Evolutionary conservation across 2,888 invertebrate genomes (phyloP).

Genomic region (Nemapogon koenigi): DNA sequence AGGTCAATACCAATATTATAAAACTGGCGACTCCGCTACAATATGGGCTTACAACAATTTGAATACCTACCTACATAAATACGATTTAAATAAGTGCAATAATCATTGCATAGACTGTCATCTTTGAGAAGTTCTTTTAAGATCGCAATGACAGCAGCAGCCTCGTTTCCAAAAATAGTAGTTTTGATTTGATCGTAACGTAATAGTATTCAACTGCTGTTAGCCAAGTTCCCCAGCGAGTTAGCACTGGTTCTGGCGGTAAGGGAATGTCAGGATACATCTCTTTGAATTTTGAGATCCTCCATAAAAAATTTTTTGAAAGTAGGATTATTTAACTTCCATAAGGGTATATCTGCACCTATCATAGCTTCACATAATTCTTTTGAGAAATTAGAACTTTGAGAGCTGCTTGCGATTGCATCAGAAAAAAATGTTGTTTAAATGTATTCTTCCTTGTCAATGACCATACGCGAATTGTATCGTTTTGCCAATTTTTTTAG

Average conservation of each 20-base stretch:
- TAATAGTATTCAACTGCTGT: slow-evolving; percentile 7
- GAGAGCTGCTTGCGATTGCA: slow-evolving; percentile 7
- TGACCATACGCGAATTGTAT: no score
- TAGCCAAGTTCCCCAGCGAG: background rate
- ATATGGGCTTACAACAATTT: no score
- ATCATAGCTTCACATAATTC: slow-evolving; percentile 9
- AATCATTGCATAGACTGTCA: no score
- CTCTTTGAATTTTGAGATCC: slow-evolving; percentile 8
- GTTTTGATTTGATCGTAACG: no score
- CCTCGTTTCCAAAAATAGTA: background rate
- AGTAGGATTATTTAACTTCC: slow-evolving; percentile 5
- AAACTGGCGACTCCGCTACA: no score
- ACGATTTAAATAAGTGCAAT: no score
- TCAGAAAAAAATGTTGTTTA: no score
- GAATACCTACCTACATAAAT: no score
- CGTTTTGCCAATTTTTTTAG: no score
- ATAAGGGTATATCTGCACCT: background rate
- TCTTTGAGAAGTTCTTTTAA: no score
- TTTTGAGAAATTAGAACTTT: slow-evolving; percentile 10
- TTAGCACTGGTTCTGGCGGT: slow-evolving; percentile 8
- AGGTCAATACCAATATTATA: no score
- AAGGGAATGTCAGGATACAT: slow-evolving; percentile 5
- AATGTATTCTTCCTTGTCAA: no score
- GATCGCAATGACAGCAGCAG: slow-evolving; percentile 2
- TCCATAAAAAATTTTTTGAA: slow-evolving; percentile 2